Evolutionary conservation across 2,113 vertebrate genomes (phyloP).

Genomic region (Forbesichthys papilliferus): DNA sequence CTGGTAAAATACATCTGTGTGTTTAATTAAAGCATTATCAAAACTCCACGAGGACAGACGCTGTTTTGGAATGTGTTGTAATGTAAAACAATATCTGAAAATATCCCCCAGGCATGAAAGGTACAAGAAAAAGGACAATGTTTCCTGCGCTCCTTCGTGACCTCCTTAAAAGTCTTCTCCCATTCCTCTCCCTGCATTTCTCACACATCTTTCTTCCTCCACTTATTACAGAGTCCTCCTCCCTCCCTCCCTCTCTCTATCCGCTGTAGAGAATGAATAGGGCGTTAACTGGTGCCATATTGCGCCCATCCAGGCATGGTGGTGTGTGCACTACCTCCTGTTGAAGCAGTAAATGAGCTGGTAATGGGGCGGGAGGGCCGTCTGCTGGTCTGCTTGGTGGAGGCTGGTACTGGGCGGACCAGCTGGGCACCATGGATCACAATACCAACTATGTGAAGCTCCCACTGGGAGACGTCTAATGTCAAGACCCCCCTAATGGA

Average conservation of each 20-base stretch:
- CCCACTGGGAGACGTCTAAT: slow-evolving; percentile 26
- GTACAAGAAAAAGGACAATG: not conserved
- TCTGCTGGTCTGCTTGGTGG: slow-evolving; percentile 33
- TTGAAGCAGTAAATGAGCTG: slow-evolving; percentile 69
- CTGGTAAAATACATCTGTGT: no score
- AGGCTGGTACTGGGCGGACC: slow-evolving; percentile 54
- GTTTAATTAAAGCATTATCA: no score
- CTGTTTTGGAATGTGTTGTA: no score
- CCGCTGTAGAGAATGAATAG: slow-evolving; percentile 59
- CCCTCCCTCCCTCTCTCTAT: slow-evolving; percentile 17
- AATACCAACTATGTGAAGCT: slow-evolving; percentile 46
- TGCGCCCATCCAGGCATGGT: slow-evolving; percentile 71
- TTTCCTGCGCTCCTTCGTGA: slow-evolving; percentile 6
- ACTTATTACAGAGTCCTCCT: slow-evolving; percentile 36
- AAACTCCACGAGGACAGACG: no score
- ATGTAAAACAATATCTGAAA: no score
- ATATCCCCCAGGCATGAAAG: not conserved
- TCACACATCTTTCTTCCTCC: slow-evolving; percentile 39
- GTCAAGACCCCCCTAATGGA: slow-evolving; percentile 9
- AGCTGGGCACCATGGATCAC: slow-evolving; percentile 65
- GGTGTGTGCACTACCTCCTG: slow-evolving; percentile 58
- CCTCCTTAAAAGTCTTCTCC: slow-evolving; percentile 4
- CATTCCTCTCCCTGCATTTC: slow-evolving; percentile 35
- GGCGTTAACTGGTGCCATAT: slow-evolving; percentile 73
- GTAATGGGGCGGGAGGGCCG: slow-evolving; percentile 70